Base-by-base conservation (phyloP, 23 tunicate genomes). In the Halocynthia roretzi region DNA sequence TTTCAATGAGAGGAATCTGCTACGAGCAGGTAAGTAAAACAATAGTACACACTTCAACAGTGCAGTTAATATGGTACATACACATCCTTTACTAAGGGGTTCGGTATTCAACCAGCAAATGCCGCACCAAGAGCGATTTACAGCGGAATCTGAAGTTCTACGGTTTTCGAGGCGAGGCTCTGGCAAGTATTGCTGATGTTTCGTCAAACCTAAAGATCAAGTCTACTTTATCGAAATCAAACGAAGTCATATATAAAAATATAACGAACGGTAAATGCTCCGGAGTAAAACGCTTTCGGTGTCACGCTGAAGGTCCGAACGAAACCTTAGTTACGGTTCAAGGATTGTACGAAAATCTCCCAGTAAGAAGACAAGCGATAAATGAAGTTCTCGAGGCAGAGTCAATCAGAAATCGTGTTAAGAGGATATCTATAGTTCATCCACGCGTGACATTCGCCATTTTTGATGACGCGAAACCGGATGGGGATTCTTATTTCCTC, bases 121-220 rank as follows among this genome's bases (percentile, higher is more conserved):
- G 82, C 82, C 48, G 52, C 21, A 65, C 44, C 70, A 64, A 31
- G 22, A 11, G 15, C 10, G 81, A 81, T 70, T 12, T 86, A 7
- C 20, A 86, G 17, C 9, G 21, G 9, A 86, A 81, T 18, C 82
- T 81, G 8, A 20, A 67, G 53, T 56, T 60, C 62, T 87, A 68
- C 71, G 94, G 94, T n/a, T 82, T 48, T 71, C 80, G 87, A 15
- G 94, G 94, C 49, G 94, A 87, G 54, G 94, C 94, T 7, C 61
- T 87, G 53, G 62, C 83, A 10, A 87, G 94, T 52, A 82, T 87
- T 7, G 94, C 94, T 6, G 20, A 82, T 15, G 53, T 87, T 52
- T 87, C 86, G 7, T 11, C 78, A 15, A 40, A 68, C 21, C 58
- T 87, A 15, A 31, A 31, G 44, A 31, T 31, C 44, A 31, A 31